Conservation (phyloP, 2,888 invertebrate genomes). For the Chymomyza fuscimana region DNA sequence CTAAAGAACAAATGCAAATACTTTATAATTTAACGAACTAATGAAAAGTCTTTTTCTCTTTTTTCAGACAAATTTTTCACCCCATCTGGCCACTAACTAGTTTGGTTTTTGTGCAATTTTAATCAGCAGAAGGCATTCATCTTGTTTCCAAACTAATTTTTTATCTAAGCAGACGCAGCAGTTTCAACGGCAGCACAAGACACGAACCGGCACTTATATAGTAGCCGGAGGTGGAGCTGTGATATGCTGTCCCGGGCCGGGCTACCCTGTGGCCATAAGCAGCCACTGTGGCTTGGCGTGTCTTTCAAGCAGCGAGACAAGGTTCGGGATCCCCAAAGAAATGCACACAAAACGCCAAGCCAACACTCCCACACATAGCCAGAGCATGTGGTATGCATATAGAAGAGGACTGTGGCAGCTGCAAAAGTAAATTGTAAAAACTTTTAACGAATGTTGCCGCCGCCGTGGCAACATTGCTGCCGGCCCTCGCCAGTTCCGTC, state of each 20-base stretch:
- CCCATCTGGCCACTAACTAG: neutral
- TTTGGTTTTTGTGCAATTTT: constrained; percentile 57
- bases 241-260: neutral
- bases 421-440: constrained; percentile 35
- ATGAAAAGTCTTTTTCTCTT: neutral
- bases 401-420: constrained; percentile 15
- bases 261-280: neutral
- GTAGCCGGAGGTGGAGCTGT: neutral
- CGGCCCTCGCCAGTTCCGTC: constrained; percentile 18
- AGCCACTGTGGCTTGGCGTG: constrained; percentile 39
- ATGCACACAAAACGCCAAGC: constrained; percentile 32
- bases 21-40: neutral
- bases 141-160: constrained; percentile 75
- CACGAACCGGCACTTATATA: constrained; percentile 13
- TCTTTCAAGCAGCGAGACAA: constrained; percentile 67
- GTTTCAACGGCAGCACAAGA: constrained; percentile 6
- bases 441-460: constrained; percentile 57
- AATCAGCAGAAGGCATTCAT: constrained; percentile 78
- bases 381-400: constrained; percentile 2
- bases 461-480: constrained; percentile 9
- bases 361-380: constrained; percentile 11
- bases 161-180: constrained; percentile 65
- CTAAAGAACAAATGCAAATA: too few relatives aligned
- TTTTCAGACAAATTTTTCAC: neutral
- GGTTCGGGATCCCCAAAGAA: constrained; percentile 68